These are phyloP conservation scores for Potorous gilbertii DNA, from an alignment of 2,797 vertebrate species.

Conservation along the genomic window DNA sequence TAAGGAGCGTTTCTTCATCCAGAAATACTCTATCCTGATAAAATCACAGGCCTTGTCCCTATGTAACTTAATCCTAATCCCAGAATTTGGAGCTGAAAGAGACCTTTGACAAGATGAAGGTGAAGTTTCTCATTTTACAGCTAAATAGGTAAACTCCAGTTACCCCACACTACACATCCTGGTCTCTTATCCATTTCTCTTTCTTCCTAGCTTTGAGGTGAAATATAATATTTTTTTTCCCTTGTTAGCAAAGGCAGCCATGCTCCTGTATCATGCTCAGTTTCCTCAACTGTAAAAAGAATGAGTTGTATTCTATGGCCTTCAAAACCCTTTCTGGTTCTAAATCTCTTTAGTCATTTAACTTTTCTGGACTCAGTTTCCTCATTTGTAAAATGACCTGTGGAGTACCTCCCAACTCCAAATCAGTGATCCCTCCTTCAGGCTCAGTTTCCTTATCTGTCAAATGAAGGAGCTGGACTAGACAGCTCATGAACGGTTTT, in stretches of 20 bases:
- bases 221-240: not conserved
- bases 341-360: no score
- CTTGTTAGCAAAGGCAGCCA: not conserved
- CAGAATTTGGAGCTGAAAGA: not conserved
- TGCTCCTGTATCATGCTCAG: not conserved
- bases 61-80: not conserved
- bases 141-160: not conserved
- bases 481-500: not conserved
- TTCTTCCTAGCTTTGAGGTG: not conserved
- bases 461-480: not conserved
- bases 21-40: not conserved
- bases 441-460: not conserved
- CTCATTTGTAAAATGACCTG: no score
- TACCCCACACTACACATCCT: not conserved
- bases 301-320: no score
- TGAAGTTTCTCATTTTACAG: not conserved
- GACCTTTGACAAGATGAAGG: not conserved
- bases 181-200: not conserved
- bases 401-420: not conserved
- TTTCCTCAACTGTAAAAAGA: not conserved
- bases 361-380: no score
- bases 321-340: no score
- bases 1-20: not conserved
- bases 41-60: not conserved
- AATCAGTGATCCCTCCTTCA: not conserved